A percentile compares a stretch with the other conserved stretches of the same genome.
Evolutionary conservation across 2,888 invertebrate genomes (phyloP).

Genomic region (Pollenia angustigena): DNA sequence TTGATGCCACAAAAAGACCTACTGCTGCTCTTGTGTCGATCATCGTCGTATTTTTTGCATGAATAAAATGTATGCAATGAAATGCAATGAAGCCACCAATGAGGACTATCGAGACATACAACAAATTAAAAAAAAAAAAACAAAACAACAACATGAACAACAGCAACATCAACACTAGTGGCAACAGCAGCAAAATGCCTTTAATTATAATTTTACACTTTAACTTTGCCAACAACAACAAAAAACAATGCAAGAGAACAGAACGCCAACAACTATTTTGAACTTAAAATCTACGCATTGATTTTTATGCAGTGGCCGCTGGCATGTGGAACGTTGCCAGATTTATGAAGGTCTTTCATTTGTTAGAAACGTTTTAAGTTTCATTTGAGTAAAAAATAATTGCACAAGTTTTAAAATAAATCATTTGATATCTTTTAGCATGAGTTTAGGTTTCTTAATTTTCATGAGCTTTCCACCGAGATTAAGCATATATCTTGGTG

Average conservation of each 20-base stretch:
- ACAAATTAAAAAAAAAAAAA: not conserved
- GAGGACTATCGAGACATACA: constrained; percentile 38
- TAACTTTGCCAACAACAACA: constrained; percentile 56
- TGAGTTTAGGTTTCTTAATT: no score
- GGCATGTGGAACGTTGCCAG: constrained; percentile 10
- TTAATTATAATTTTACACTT: constrained; percentile 67
- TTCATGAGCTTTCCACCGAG: no score
- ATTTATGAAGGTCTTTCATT: not conserved
- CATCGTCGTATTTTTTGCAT: constrained; percentile 41
- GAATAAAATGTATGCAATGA: constrained; percentile 57
- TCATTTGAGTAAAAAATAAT: no score
- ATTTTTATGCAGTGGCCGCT: constrained; percentile 29
- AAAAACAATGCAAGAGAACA: not conserved
- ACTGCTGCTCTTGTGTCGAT: constrained; percentile 49
- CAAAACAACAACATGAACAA: constrained; percentile 19
- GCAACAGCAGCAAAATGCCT: constrained; percentile 45
- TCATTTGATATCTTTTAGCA: no score
- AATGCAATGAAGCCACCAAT: constrained; percentile 50
- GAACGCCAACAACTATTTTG: constrained; percentile 16
- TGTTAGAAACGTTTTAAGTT: not conserved
- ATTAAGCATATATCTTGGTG: no score
- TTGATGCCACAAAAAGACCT: not conserved
- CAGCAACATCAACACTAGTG: not conserved
- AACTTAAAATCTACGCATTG: constrained; percentile 27
- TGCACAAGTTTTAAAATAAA: no score